phyloP scores from a whole-genome alignment of 53 echinoderm and acorn worm genomes.

The Patiria pectinifera region DNA sequence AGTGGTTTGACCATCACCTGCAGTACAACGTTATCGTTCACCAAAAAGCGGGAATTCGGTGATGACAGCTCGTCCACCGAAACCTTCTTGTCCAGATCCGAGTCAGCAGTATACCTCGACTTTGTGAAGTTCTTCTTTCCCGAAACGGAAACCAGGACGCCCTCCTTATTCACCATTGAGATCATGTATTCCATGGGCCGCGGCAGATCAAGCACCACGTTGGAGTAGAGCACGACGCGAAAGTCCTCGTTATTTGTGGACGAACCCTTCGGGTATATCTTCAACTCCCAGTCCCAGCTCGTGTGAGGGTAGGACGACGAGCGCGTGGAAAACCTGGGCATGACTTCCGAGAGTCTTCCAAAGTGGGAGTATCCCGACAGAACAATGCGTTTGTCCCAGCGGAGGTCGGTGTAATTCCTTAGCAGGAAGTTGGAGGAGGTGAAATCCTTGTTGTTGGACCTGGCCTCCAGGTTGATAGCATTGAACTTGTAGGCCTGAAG shows the following conservation, averaged over 20 bases:
- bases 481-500: constrained; percentile 94
- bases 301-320: constrained; percentile 95
- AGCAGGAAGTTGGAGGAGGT: constrained; percentile 74
- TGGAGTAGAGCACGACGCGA: constrained; percentile 93
- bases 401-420: constrained; percentile 94
- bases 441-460: constrained; percentile 78
- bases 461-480: constrained; percentile 78
- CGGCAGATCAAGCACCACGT: constrained; percentile 94
- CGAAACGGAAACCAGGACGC: constrained; percentile 78
- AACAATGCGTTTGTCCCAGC: constrained; percentile 97
- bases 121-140: constrained; percentile 98
- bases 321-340: constrained; percentile 93
- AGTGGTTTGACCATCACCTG: constrained; percentile 93
- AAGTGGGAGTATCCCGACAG: constrained; percentile 88
- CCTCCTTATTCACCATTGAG: constrained; percentile 85
- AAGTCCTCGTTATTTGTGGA: constrained; percentile 96
- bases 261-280: constrained; percentile 97
- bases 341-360: constrained; percentile 82
- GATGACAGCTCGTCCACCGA: constrained; percentile 79
- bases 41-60: constrained; percentile 72
- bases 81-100: constrained; percentile 98
- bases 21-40: constrained; percentile 89
- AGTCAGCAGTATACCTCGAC: constrained; percentile 87
- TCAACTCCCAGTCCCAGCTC: constrained; percentile 99
- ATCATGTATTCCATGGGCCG: constrained; percentile 96